phyloP scores from a whole-genome alignment of 1,140 invertebrate species.

The Manduca sexta region DNA sequence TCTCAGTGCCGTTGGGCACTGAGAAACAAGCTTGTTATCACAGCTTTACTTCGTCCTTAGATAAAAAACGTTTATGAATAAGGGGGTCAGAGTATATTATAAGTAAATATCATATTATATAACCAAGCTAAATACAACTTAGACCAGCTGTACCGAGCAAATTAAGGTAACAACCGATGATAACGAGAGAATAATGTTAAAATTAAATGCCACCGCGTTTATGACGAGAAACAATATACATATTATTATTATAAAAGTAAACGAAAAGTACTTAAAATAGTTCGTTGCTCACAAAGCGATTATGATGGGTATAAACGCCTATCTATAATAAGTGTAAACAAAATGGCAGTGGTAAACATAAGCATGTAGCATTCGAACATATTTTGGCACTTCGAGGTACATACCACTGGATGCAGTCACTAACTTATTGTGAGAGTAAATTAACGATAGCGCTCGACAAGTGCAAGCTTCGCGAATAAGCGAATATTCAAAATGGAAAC shows the following conservation, averaged over 20 bases:
- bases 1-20: no score
- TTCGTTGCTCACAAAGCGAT: constrained; percentile 31
- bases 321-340: constrained; percentile 4
- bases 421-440: constrained; percentile 7
- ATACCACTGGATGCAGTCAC: constrained; percentile 14
- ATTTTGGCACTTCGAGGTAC: constrained; percentile 44
- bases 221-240: constrained; percentile 26
- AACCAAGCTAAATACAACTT: no score
- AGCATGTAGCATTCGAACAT: constrained; percentile 1
- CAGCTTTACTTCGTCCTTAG: no score
- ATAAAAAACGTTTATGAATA: no score
- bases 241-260: constrained; percentile 23
- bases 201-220: constrained; percentile 42
- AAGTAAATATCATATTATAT: constrained; percentile 31
- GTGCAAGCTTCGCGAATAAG: constrained; percentile 1
- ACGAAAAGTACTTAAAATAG: constrained; percentile 34
- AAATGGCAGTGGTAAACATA: constrained; percentile 48
- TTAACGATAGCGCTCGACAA: not conserved
- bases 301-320: not conserved
- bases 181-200: constrained; percentile 16
- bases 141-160: no score
- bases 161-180: not conserved
- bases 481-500: constrained; percentile 15
- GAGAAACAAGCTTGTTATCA: no score
- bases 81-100: constrained; percentile 23